These are phyloP conservation scores for Acrossocheilus fasciatus DNA, from an alignment of 2,797 vertebrate species.

Conservation along the genomic window DNA sequence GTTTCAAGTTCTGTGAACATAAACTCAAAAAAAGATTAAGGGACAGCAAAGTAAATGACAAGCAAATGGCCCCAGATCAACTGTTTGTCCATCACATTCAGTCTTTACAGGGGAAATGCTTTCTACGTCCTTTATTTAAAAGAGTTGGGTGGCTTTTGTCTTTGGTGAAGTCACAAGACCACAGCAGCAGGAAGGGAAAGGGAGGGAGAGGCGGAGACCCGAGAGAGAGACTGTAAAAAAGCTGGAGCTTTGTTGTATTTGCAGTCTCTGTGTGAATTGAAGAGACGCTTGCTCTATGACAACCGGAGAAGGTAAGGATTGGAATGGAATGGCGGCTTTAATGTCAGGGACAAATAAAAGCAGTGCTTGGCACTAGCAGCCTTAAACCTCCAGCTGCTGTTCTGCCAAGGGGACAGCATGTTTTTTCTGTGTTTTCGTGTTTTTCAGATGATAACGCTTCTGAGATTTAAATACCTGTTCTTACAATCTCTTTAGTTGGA, in stretches of 20 bases:
- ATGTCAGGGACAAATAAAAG: constrained; percentile 45
- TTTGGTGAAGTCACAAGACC: constrained; percentile 68
- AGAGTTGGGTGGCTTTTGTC: constrained; percentile 66
- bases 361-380: neutral
- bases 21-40: neutral
- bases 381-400: constrained; percentile 30
- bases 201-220: constrained; percentile 41
- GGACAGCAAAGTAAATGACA: neutral
- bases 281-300: constrained; percentile 78
- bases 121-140: constrained; percentile 28
- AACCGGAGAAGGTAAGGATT: constrained; percentile 85
- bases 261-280: constrained; percentile 59
- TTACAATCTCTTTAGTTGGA: neutral
- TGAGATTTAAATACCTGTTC: neutral
- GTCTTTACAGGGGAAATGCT: neutral
- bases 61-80: neutral
- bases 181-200: constrained; percentile 65
- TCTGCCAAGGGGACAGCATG: neutral
- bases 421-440: constrained; percentile 8
- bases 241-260: constrained; percentile 52
- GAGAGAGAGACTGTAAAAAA: constrained; percentile 45
- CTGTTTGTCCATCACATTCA: constrained; percentile 2
- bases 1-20: neutral
- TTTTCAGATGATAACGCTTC: constrained; percentile 4
- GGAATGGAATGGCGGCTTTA: constrained; percentile 26